Evolutionary conservation across 2,797 vertebrate species (phyloP), one percentile per base, ranked within the genome.

Genomic region (Simalia tracyae): DNA sequence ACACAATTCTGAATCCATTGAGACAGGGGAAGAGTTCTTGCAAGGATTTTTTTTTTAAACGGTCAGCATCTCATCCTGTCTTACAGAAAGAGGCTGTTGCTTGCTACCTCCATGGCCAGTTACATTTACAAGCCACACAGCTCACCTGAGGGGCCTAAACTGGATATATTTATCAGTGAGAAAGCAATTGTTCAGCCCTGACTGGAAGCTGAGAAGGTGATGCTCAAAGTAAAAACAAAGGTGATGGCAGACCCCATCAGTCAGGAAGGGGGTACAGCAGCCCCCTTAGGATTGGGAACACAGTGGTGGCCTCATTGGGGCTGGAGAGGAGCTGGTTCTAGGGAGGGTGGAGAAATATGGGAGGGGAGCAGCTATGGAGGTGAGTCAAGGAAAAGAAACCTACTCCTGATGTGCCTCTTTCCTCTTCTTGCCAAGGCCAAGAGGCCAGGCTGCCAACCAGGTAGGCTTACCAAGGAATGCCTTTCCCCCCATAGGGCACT

Each of bases 1-100:
- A 95, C 89, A 66, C 36, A 94, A 94, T 94, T 94, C 94, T 91
- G 95, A 97, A 97, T 97, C 96, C 96, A 96, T 92, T 92, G 95
- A 97, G 96, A 97, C 97, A 97, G 96, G 94, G 96, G 92, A 96
- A 96, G 96, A 94, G 94, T 96, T 96, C 96, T 96, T 96, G 95
- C 91, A 96, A 93, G 93, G 95, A 95, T 96, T 95, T 90, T 0
- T 24, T 10, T 15, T 31, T 68, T 12, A 87, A 93, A 68, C 89
- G 93, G 91, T 92, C 94, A 91, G 92, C 92, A 68, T 95, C 92
- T 93, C 94, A 2, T 93, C 60, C 92, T 94, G 92, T 96, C 93
- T 87, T 91, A 95, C 31, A 89, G 92, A 92, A 92, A 93, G 89
- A 94, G 94, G 92, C 9, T 0, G 76, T 19, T 81, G 76, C 22